Evolutionary conservation across 1,140 invertebrate genomes (phyloP).

Genomic region (Dryas iulia): DNA sequence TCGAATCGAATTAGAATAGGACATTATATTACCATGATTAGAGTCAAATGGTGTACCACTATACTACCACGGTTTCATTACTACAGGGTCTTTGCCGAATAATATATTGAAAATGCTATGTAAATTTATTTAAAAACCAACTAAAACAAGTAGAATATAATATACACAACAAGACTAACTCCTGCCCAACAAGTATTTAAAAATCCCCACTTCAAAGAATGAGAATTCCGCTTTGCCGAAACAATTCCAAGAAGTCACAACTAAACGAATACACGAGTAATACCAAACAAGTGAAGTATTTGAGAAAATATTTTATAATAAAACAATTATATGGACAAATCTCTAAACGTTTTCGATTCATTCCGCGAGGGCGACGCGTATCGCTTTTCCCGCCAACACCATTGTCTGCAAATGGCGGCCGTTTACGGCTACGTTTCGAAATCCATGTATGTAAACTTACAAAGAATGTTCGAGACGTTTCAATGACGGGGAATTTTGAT

Average conservation of each 20-base stretch:
- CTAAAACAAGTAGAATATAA: too few relatives aligned
- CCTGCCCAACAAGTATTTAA: not conserved
- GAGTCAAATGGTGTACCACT: too few relatives aligned
- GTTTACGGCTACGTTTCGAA: slow-evolving; percentile 65
- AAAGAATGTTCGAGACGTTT: slow-evolving; percentile 64
- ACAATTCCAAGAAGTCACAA: not conserved
- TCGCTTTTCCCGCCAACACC: slow-evolving; percentile 60
- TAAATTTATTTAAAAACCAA: too few relatives aligned
- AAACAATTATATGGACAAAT: slow-evolving; percentile 60
- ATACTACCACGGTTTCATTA: too few relatives aligned
- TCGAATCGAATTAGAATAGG: too few relatives aligned
- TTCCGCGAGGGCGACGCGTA: slow-evolving; percentile 42
- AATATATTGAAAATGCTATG: too few relatives aligned
- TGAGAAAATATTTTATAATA: slow-evolving; percentile 32
- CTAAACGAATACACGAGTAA: slow-evolving; percentile 13
- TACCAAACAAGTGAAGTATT: slow-evolving; percentile 7
- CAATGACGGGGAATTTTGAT: slow-evolving; percentile 66
- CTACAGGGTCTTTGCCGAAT: too few relatives aligned
- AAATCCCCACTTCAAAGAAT: not conserved
- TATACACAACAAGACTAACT: not conserved
- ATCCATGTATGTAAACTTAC: slow-evolving; percentile 69
- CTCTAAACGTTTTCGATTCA: slow-evolving; percentile 50
- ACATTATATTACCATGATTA: too few relatives aligned
- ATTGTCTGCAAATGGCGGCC: slow-evolving; percentile 76
- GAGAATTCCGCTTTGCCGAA: not conserved